Evolutionary conservation across 2,888 invertebrate species (phyloP).

Genomic region (Pharmacophagus antenor): DNA sequence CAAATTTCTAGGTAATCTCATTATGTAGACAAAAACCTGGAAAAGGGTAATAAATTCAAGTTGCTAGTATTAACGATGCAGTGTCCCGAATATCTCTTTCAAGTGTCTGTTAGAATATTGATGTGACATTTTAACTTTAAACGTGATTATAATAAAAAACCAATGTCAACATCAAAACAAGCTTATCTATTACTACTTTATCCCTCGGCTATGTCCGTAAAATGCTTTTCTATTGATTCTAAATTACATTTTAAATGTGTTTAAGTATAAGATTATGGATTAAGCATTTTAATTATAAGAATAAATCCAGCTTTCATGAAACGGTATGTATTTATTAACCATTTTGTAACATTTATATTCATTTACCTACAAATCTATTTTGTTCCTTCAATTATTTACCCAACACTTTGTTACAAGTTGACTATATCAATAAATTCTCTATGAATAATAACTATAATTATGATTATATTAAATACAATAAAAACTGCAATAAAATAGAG

Average conservation of each 20-base stretch:
- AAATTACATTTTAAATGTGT: not conserved
- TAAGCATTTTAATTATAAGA: not conserved
- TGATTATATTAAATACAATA: no score
- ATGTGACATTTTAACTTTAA: conserved; percentile 1
- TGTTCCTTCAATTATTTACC: no score
- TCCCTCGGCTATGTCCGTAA: not conserved
- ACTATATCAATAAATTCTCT: no score
- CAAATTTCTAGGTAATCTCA: conserved; percentile 7
- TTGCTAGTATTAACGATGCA: not conserved
- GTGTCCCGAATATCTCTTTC: not conserved
- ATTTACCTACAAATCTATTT: no score
- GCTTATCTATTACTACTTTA: not conserved
- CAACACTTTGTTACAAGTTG: no score
- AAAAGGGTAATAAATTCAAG: conserved; percentile 2
- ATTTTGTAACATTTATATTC: no score
- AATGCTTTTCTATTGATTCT: not conserved
- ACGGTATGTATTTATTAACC: no score
- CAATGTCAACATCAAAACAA: not conserved
- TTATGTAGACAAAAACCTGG: conserved; percentile 4
- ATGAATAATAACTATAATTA: no score
- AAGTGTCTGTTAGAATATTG: not conserved
- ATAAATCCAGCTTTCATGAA: no score
- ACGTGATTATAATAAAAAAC: not conserved
- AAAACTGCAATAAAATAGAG: not conserved
- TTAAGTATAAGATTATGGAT: not conserved